Evolutionary conservation across 1,140 invertebrate species (phyloP), one percentile per base, ranked within the genome.

Genomic region (Goniozus legneri): DNA sequence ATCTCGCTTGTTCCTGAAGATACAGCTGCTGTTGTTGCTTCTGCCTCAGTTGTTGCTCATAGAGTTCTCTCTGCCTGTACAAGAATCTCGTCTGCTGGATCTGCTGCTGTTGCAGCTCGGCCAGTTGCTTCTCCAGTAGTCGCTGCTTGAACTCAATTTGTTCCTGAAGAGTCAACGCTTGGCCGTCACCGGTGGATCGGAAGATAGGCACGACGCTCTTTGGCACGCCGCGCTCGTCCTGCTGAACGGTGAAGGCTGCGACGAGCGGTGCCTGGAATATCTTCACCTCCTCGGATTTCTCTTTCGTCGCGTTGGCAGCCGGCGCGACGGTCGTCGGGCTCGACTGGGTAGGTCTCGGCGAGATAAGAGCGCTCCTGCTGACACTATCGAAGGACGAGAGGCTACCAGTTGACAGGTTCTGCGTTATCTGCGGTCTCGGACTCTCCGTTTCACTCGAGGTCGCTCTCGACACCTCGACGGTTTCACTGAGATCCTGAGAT

Each of bases 221-320:
- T 0, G 88, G 86, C 13, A 84, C 60, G 1, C 88, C 88, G 20
- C 78, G 76, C 38, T 84, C 85, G 58, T 91, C 88, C 65, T 90
- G 84, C 54, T 90, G 86, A 2, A 91, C 85, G 0, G 88, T 90
- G 56, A 91, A 91, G 0, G 88, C 88, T 1, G 87, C 86, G 1
- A 90, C 84, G 21, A 91, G 60, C 0, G 88, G 87, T 3, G 88
- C 87, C 52, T 84, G 82, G 60, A 86, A 87, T 36, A 91, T 88
- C 62, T 88, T 87, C 8, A 91, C 86, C 43, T 87, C 85, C 54
- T 82, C 80, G 58, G 82, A 2, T 24, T 41, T 55, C 80, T 59
- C 67, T 46, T 54, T 56, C 3, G 45, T 50, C 12, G 56, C 63
- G 4, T 54, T 39, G n/a, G 69, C 67, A 3, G 61, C 63, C 1